Percentiles rank a stretch among this genome's conserved stretches.
phyloP scores from a whole-genome alignment of 2,113 vertebrate species.

The Epinephelus lanceolatus region DNA sequence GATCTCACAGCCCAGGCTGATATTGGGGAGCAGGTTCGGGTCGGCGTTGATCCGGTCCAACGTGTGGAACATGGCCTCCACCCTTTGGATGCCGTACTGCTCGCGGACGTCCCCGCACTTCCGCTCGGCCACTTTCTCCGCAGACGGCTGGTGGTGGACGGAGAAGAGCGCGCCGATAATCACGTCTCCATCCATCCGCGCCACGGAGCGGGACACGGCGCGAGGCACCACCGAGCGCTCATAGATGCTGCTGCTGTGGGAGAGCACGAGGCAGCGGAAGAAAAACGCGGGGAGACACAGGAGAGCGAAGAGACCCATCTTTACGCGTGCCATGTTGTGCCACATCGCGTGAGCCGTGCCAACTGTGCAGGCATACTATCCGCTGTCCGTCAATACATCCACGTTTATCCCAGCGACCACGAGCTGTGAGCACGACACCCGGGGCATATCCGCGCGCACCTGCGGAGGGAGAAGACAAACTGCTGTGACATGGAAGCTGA shows the following conservation, averaged over 20 bases:
- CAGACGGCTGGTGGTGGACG: conserved; percentile 97
- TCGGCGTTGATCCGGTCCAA: conserved; percentile 97
- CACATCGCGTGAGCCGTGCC: conserved; percentile 77
- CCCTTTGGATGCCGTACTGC: conserved; percentile 98
- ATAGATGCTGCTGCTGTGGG: conserved; percentile 74
- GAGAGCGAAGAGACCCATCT: conserved; percentile 87
- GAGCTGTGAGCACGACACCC: conserved; percentile 55
- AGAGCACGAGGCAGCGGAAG: conserved; percentile 61
- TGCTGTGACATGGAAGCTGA: conserved; percentile 24
- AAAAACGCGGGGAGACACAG: conserved; percentile 86
- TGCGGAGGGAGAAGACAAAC: conserved; percentile 55
- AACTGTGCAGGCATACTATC: conserved; percentile 76
- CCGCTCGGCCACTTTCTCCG: conserved; percentile 96
- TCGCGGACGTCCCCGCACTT: conserved; percentile 98
- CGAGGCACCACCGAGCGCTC: conserved; percentile 83
- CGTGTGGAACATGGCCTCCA: conserved; percentile 99
- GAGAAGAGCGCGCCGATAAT: conserved; percentile 99
- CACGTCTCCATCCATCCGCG: conserved; percentile 97
- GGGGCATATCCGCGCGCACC: conserved; percentile 69
- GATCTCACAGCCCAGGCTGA: conserved; percentile 97
- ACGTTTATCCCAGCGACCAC: conserved; percentile 73
- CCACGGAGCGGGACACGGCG: conserved; percentile 91
- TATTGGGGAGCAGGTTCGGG: conserved; percentile 93
- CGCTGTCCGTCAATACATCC: conserved; percentile 61
- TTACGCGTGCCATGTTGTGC: conserved; percentile 84